Percentiles rank a stretch among this genome's conserved stretches.
These are phyloP conservation scores for Conopomorpha cramerella DNA, from an alignment of 1,140 invertebrate genomes.

Conservation along the genomic window DNA sequence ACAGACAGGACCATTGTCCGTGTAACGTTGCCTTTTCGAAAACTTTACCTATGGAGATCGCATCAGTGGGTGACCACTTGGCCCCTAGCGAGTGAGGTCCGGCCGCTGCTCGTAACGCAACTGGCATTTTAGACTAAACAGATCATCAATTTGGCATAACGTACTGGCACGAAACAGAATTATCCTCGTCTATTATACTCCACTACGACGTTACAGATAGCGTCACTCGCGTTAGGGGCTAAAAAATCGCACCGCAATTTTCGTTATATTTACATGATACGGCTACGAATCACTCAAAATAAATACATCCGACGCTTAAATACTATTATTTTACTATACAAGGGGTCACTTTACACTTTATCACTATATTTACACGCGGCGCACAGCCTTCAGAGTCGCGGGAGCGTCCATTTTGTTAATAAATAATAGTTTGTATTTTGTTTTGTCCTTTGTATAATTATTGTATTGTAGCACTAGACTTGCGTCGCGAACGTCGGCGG, in stretches of 20 bases:
- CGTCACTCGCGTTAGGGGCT: too few species aligned
- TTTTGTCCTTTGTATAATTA: too few species aligned
- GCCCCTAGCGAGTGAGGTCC: constrained; percentile 41
- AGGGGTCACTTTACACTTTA: constrained; percentile 46
- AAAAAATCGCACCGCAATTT: too few species aligned
- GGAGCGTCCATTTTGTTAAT: constrained; percentile 52
- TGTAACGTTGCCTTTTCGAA: constrained; percentile 14
- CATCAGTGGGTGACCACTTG: constrained; percentile 42
- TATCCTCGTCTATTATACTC: too few species aligned
- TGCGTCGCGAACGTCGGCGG: constrained; percentile 59
- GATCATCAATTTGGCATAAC: too few species aligned
- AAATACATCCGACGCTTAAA: constrained; percentile 53
- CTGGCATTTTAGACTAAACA: too few species aligned
- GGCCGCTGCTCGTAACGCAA: constrained; percentile 17
- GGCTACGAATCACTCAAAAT: constrained; percentile 44
- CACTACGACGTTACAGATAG: too few species aligned
- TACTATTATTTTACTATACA: constrained; percentile 57
- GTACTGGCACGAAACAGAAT: too few species aligned
- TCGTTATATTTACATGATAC: constrained; percentile 51
- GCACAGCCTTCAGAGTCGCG: constrained; percentile 53
- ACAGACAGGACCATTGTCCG: too few species aligned
- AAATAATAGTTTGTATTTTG: constrained; percentile 34
- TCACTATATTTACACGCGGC: constrained; percentile 56
- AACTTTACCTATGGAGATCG: constrained; percentile 53
- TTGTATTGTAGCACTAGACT: constrained; percentile 46